A percentile compares a stretch with the other conserved stretches of the same genome.
These are phyloP conservation scores for Cryptosula pallasiana DNA, from an alignment of 2,888 invertebrate species.

Conservation along the genomic window DNA sequence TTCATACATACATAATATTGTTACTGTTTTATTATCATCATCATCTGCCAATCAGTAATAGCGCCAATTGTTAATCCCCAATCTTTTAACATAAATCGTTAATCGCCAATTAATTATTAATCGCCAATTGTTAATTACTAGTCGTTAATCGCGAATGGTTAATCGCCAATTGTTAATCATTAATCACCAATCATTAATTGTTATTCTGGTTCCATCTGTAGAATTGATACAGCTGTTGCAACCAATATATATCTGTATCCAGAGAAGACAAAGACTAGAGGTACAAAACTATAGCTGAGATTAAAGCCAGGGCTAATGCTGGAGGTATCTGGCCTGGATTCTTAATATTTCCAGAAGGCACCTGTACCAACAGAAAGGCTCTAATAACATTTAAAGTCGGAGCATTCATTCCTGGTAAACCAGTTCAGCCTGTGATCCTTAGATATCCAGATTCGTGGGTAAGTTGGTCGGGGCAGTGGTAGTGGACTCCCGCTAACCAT, in stretches of 20 bases:
- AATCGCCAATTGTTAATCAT: no score
- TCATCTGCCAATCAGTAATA: no score
- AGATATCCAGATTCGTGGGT: slow-evolving; percentile 82
- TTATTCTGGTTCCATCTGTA: slow-evolving; percentile 42
- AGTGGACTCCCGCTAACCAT: no score
- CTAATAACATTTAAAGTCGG: slow-evolving; percentile 63
- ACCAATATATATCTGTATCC: slow-evolving; percentile 88
- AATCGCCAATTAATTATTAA: no score
- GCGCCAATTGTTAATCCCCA: no score
- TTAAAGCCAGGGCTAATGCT: slow-evolving; percentile 76
- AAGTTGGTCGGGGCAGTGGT: no score
- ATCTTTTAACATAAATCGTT: no score
- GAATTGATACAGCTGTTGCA: slow-evolving; percentile 89
- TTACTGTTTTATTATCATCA: no score
- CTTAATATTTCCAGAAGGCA: slow-evolving; percentile 91
- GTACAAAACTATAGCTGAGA: slow-evolving; percentile 82
- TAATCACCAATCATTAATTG: no score
- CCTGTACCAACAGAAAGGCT: slow-evolving; percentile 88
- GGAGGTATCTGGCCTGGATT: slow-evolving; percentile 82
- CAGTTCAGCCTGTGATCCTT: slow-evolving; percentile 88
- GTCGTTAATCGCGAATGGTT: no score
- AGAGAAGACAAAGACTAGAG: slow-evolving; percentile 87
- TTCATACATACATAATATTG: no score
- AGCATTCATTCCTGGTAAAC: slow-evolving; percentile 90
- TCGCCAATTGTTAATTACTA: no score